Evolutionary conservation across 2,113 vertebrate genomes (phyloP), one percentile per base, ranked within the genome.

Genomic region (Illadopsis cleaveri): DNA sequence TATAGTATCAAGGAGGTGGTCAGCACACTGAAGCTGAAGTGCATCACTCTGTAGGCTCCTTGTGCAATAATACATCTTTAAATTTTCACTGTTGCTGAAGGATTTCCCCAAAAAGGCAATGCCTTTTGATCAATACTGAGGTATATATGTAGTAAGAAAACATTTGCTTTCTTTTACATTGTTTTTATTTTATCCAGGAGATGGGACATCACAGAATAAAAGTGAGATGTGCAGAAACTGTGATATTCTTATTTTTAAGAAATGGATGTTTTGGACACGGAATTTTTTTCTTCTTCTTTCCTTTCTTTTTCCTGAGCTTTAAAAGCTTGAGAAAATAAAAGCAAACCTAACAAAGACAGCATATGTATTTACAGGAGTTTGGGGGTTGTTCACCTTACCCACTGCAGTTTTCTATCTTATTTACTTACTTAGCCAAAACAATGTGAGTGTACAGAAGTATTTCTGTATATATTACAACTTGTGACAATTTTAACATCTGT

Each of bases 391-490:
- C 62, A 69, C 3, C 92, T 91, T 82, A 83, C 84, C 78, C 81
- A 69, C 84, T 87, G 89, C 79, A 91, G 83, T 93, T 96, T 96
- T 95, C 91, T 94, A 44, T 95, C 88, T 96, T 91, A 70, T 95
- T 97, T 92, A 90, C 95, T 97, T 96, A 96, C 93, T 97, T 96
- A 97, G 96, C 97, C 97, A 98, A 97, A 98, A 98, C 92, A 97
- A 97, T 97, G 96, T 97, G 97, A 97, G 95, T 97, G 94, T 98
- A 97, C 98, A 98, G 97, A 97, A 97, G 79, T 96, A 84, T 89
- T 97, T 98, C 97, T 98, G 97, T 97, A 96, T 97, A 84, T 97
- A 91, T 97, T 97, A 97, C 96, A 97, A 71, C 92, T 82, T 94
- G 86, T 71, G 91, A 97, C 96, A 83, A 87, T 97, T 98, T 97